These are phyloP conservation scores for Iphiclides podalirius DNA, from an alignment of 2,888 invertebrate genomes.

Conservation along the genomic window DNA sequence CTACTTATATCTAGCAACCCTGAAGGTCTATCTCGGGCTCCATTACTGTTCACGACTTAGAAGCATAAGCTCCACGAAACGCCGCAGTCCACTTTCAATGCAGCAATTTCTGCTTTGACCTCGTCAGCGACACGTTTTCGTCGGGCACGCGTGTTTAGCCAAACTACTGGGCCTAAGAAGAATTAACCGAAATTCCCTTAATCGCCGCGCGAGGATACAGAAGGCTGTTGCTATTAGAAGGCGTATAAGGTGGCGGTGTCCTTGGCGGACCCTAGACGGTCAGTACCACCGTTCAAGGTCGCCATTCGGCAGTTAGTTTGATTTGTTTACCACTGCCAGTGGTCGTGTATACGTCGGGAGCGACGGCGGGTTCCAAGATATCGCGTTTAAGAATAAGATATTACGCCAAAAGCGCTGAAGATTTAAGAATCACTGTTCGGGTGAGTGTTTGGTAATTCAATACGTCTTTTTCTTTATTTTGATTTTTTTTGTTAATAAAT, in stretches of 20 bases:
- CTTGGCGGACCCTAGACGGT: constrained; percentile 55
- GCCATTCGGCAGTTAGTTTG: constrained; percentile 49
- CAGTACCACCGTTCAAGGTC: constrained; percentile 69
- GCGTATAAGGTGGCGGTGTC: constrained; percentile 62
- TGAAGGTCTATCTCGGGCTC: constrained; percentile 4
- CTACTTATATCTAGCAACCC: neutral
- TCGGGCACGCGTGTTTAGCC: constrained; percentile 46
- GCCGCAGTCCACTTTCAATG: constrained; percentile 74
- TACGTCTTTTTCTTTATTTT: too few species aligned
- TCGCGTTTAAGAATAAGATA: constrained; percentile 64
- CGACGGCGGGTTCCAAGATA: constrained; percentile 49
- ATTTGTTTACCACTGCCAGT: constrained; percentile 60
- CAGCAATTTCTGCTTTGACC: constrained; percentile 73
- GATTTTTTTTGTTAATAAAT: too few species aligned
- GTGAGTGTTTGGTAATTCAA: constrained; percentile 48
- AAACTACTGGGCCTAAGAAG: constrained; percentile 36
- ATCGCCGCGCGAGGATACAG: constrained; percentile 15
- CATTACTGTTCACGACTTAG: constrained; percentile 19
- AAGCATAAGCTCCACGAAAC: constrained; percentile 65
- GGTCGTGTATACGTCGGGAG: constrained; percentile 45
- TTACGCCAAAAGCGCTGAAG: constrained; percentile 59
- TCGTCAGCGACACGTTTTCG: constrained; percentile 51
- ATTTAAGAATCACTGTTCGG: constrained; percentile 62
- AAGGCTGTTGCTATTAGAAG: constrained; percentile 45
- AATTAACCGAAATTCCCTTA: constrained; percentile 34